Evolutionary conservation across 92 coral and sea anemone genomes (phyloP).

Genomic region (Muricea muricata): DNA sequence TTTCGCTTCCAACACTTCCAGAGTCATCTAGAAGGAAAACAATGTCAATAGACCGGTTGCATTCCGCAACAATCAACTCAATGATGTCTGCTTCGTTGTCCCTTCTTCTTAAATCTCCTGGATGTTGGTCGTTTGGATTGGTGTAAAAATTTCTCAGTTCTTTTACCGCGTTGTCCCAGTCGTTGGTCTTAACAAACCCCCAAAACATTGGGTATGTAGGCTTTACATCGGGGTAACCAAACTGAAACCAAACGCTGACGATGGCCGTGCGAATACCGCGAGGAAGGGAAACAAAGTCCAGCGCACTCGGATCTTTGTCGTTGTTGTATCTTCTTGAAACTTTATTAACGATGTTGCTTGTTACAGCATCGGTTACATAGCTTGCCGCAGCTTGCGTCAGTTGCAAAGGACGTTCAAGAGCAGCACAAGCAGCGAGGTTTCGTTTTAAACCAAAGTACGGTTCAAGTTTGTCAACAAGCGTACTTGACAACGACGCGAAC

Average conservation of each 20-base stretch:
- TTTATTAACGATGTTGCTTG: not conserved
- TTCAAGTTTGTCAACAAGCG: constrained; percentile 39
- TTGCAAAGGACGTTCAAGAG: constrained; percentile 35
- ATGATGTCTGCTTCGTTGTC: constrained; percentile 59
- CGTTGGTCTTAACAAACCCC: constrained; percentile 34
- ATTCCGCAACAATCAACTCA: constrained; percentile 37
- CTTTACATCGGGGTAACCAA: constrained; percentile 42
- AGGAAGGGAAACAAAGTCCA: constrained; percentile 38
- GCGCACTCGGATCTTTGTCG: constrained; percentile 25
- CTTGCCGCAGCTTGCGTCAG: constrained; percentile 14
- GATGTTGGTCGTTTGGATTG: constrained; percentile 7
- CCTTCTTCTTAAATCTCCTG: constrained; percentile 43
- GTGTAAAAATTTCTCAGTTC: constrained; percentile 48
- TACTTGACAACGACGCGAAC: not conserved
- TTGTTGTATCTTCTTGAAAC: constrained; percentile 30
- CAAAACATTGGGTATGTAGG: constrained; percentile 44
- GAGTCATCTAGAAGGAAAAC: constrained; percentile 75
- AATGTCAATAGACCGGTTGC: constrained; percentile 66
- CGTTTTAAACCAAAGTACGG: constrained; percentile 51
- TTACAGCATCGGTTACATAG: constrained; percentile 25
- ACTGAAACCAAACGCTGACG: constrained; percentile 58
- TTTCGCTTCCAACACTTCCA: constrained; percentile 53
- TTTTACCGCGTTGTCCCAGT: constrained; percentile 40
- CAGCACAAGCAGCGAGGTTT: constrained; percentile 52
- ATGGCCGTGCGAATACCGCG: constrained; percentile 57